Base-by-base conservation (phyloP, 2,113 vertebrate genomes). In the Strix uralensis region DNA sequence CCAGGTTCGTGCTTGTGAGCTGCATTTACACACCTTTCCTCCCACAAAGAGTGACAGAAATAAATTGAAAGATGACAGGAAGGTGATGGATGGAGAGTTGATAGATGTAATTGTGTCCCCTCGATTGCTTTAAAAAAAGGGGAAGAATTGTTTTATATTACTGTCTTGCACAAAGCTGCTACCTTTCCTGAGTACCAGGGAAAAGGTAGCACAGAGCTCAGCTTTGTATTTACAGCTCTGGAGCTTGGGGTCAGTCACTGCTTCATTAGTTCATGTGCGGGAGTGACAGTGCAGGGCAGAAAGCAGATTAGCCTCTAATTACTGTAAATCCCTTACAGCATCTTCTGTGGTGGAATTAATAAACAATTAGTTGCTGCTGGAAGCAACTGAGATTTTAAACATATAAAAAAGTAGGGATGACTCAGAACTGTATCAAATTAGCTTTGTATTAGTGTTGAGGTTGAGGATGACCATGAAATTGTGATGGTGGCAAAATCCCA, bases 271-370 rank as follows among this genome's bases (percentile, higher is more conserved):
- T 92, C 61, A 23, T 69, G 36, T 82, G 67, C 58, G 85, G 79
- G 62, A 89, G 49, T 85, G 74, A 86, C 26, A 90, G 71, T 91
- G 92, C 52, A 84, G 77, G 58, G 61, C 52, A 92, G 72, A 87
- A 94, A 74, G 75, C 54, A 94, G 86, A 94, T 95, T 92, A 95
- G 30, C 70, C 78, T 67, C 27, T 91, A 94, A 94, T 96, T 94
- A 65, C 65, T 84, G 34, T 88, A 90, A 94, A 84, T 94, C 91
- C 90, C 74, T 95, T 77, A 69, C 42, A 90, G 77, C 86, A 66
- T 92, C 71, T 88, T 93, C 72, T 86, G 38, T 92, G 77, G 51
- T 86, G 67, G 88, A 91, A 96, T 95, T 96, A 93, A 92, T 92
- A 93, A 96, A 89, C 81, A 95, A 78, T 94, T 93, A 89, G 71